Percentiles rank a stretch among this genome's conserved stretches.
Conservation (phyloP, 2,113 vertebrate genomes). For the Tragelaphus buxtoni region DNA sequence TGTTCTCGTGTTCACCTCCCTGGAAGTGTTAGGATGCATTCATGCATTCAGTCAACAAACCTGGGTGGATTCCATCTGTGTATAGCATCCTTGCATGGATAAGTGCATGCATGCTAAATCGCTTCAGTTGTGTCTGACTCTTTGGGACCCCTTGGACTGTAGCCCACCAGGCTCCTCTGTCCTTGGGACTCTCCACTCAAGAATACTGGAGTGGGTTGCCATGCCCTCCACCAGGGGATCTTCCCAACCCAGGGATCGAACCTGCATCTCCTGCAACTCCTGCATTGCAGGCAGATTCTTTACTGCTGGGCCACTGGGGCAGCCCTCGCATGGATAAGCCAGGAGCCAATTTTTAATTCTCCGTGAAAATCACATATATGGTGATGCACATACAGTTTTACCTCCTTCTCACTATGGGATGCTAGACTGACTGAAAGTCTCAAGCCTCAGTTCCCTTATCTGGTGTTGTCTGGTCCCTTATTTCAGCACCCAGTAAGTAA, state of each 20-base stretch:
- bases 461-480: not conserved
- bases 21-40: not conserved
- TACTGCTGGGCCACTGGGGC: not conserved
- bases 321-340: not conserved
- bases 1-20: not conserved
- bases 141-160: not conserved
- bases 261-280: not conserved
- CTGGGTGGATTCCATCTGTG: not conserved
- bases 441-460: not conserved
- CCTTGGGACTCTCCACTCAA: not conserved
- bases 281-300: not conserved
- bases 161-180: not conserved
- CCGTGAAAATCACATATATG: fast-evolving
- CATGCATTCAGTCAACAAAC: not conserved
- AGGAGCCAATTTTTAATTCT: not conserved
- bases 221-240: not conserved
- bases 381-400: fast-evolving
- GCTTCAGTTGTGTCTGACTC: fast-evolving
- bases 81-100: fast-evolving
- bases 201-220: not conserved
- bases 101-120: not conserved
- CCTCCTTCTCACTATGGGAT: not conserved
- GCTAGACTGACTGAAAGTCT: not conserved
- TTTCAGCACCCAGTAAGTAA: not conserved
- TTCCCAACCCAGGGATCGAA: not conserved